Percentiles rank a stretch among this genome's conserved stretches.
These are phyloP conservation scores for Ptilorrhoa leucosticta DNA, from an alignment of 2,113 vertebrate genomes.

Conservation along the genomic window DNA sequence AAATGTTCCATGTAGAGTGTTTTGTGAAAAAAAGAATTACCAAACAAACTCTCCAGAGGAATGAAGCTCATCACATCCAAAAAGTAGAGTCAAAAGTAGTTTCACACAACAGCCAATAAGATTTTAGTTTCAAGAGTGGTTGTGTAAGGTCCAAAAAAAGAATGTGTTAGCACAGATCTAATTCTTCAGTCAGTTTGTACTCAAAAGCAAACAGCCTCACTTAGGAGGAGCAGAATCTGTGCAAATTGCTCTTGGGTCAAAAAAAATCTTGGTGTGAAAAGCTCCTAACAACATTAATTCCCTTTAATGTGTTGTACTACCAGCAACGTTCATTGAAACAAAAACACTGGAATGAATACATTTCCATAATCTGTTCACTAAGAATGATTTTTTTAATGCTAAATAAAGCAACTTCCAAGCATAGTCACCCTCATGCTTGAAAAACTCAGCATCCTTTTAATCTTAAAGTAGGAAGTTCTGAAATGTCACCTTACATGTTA, in stretches of 20 bases:
- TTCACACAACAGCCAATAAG: neutral
- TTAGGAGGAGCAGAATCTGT: neutral
- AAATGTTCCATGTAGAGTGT: neutral
- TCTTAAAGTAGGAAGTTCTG: constrained; percentile 10
- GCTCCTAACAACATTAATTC: neutral
- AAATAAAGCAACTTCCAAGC: neutral
- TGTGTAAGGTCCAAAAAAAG: neutral
- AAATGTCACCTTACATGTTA: constrained; percentile 24
- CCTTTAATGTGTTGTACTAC: constrained; percentile 7
- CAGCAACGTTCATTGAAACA: neutral
- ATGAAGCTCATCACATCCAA: neutral
- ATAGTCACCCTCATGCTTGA: neutral
- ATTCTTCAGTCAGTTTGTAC: neutral
- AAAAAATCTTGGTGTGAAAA: neutral
- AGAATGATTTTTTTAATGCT: neutral
- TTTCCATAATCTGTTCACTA: neutral
- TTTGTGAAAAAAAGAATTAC: neutral
- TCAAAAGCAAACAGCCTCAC: neutral
- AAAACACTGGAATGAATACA: neutral
- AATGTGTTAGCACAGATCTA: neutral
- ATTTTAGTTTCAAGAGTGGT: neutral
- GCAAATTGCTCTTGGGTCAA: neutral
- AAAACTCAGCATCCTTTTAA: constrained; percentile 1
- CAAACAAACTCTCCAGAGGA: neutral
- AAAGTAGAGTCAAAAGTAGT: neutral